Conservation (phyloP, 2,888 invertebrate species). For the Callimorpha dominula region DNA sequence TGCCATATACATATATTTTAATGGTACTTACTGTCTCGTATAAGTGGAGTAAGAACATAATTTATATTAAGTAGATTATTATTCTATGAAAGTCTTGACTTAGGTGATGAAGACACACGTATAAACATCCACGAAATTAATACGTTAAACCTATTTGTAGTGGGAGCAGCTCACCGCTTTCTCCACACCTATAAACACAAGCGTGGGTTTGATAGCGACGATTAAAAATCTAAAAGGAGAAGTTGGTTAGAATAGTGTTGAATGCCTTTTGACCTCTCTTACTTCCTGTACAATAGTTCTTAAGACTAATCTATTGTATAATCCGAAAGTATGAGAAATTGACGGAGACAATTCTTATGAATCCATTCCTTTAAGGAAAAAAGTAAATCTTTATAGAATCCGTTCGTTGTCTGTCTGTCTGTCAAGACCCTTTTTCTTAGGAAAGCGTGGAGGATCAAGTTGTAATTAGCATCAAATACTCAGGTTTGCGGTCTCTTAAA, state of each 20-base stretch:
- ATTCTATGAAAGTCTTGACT: background rate
- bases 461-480: too few species aligned
- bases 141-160: background rate
- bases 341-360: too few species aligned
- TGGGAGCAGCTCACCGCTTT: background rate
- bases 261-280: background rate
- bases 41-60: too few species aligned
- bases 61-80: background rate
- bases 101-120: background rate
- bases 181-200: background rate
- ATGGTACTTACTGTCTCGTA: background rate
- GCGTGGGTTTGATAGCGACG: background rate
- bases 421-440: too few species aligned
- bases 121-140: background rate
- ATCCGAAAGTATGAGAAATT: too few species aligned
- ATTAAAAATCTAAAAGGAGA: background rate
- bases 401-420: too few species aligned
- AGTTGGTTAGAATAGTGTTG: background rate
- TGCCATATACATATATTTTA: background rate
- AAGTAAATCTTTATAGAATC: too few species aligned
- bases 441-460: too few species aligned
- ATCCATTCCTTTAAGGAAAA: too few species aligned
- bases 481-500: too few species aligned
- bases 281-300: background rate
- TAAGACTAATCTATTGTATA: too few species aligned